Evolutionary conservation across 1,140 invertebrate species (phyloP).

Genomic region (Brachionus rubens): DNA sequence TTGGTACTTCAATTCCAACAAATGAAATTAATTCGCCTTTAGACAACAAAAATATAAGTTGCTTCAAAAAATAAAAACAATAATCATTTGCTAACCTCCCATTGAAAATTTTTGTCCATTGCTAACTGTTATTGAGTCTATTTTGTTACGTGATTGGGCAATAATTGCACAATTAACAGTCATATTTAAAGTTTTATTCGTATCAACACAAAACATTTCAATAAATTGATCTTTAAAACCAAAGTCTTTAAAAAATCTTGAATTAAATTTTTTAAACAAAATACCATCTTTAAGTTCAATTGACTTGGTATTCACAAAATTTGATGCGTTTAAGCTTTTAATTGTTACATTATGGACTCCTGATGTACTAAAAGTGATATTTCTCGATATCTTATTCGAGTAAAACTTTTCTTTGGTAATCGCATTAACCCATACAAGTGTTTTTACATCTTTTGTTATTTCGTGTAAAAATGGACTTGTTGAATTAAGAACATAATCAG

Average conservation of each 20-base stretch:
- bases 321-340: neutral
- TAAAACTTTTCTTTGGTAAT: neutral
- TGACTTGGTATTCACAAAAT: neutral
- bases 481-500: neutral
- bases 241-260: neutral
- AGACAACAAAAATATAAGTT: neutral
- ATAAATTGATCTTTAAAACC: neutral
- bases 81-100: neutral
- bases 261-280: neutral
- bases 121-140: neutral
- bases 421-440: neutral
- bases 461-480: neutral
- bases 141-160: neutral
- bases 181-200: neutral
- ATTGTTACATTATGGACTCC: neutral
- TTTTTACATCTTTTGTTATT: neutral
- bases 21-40: neutral
- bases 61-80: neutral
- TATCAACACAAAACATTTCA: constrained; percentile 4
- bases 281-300: neutral
- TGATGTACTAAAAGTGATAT: neutral
- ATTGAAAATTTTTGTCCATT: neutral
- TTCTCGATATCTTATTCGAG: neutral
- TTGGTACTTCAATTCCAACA: neutral
- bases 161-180: neutral